Base-by-base conservation (phyloP, 2,797 vertebrate genomes). In the Catharus ustulatus region DNA sequence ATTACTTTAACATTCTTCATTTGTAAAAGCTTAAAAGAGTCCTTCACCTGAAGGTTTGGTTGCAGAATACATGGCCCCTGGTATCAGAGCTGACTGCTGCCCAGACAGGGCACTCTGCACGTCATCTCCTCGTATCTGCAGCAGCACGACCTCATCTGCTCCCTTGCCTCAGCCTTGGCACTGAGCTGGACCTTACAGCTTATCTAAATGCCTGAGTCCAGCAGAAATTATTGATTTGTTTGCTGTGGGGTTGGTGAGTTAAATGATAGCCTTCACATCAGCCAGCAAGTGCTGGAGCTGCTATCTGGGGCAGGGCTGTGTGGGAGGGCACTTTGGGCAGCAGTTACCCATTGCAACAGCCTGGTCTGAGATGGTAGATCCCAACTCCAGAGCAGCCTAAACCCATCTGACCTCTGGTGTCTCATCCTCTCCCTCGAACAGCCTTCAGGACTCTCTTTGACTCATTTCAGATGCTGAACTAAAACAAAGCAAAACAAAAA, bases 51-150 rank as follows among this genome's bases (percentile, higher is more conserved):
- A 46, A 88, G 48, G 66, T 43, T 36, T 13, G 24, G 13, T 26
- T 63, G 61, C 51, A 80, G 1, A 1, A 4, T 3, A 19, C 0
- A 2, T 2, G 18, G 36, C 26, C 22, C 17, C 76, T 40, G 64
- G 19, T 74, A 19, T 9, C 9, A 21, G 48, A 46, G n/a, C 48
- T 18, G 40, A 32, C 10, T 51, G 75, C 61, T 19, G 6, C 59
- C n/a, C 34, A 61, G 23, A 40, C 17, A 24, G 32, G 54, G 15
- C 20, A 6, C 6, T 9, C 29, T 18, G 29, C 27, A 58, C 0
- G 0, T 46, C 27, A 24, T n/a, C 29, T 22, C 23, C 9, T 54
- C 4, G 0, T 2, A 9, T 57, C 61, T 46, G 32, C n/a, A 52
- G 76, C 48, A 40, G 68, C 61, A 32, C 22, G 0, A 64, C 42